Evolutionary conservation across 2,888 invertebrate species (phyloP).

Genomic region (Dicyrtoma fusca): DNA sequence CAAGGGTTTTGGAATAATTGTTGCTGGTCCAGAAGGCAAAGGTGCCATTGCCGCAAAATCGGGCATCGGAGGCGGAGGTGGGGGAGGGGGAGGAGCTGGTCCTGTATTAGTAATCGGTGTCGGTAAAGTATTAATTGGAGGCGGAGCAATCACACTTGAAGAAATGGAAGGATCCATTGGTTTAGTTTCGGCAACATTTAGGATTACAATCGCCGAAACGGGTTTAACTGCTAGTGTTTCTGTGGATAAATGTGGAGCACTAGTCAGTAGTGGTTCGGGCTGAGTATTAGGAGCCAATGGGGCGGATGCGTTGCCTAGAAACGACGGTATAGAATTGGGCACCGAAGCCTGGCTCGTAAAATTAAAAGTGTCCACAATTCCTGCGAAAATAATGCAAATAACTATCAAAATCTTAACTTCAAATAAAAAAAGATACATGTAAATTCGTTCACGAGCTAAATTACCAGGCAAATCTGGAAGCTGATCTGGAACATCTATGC

Average conservation of each 20-base stretch:
- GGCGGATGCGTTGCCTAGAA: neutral
- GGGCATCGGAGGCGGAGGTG: neutral
- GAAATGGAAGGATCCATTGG: neutral
- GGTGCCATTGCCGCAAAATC: neutral
- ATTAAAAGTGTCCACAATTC: slow-evolving; percentile 46
- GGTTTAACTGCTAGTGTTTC: no score
- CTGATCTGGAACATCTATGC: slow-evolving; percentile 54
- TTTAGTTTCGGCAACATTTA: neutral
- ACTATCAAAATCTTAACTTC: slow-evolving; percentile 1
- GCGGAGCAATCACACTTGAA: slow-evolving; percentile 9
- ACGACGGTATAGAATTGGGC: neutral
- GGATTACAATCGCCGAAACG: no score
- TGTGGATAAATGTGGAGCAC: no score
- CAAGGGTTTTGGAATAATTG: neutral
- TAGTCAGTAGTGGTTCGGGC: no score
- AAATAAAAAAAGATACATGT: neutral
- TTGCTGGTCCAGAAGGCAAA: neutral
- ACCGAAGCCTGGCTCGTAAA: slow-evolving; percentile 22
- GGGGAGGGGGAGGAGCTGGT: slow-evolving; percentile 24
- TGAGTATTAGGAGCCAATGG: no score
- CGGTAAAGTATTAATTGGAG: slow-evolving; percentile 42
- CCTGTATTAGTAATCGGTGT: slow-evolving; percentile 50
- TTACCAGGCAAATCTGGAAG: slow-evolving; percentile 55
- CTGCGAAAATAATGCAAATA: slow-evolving; percentile 37
- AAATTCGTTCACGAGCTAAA: neutral